Percentiles rank a stretch among this genome's conserved stretches.
Evolutionary conservation across 2,797 vertebrate genomes (phyloP).

Genomic region (Nyctalus aviator): DNA sequence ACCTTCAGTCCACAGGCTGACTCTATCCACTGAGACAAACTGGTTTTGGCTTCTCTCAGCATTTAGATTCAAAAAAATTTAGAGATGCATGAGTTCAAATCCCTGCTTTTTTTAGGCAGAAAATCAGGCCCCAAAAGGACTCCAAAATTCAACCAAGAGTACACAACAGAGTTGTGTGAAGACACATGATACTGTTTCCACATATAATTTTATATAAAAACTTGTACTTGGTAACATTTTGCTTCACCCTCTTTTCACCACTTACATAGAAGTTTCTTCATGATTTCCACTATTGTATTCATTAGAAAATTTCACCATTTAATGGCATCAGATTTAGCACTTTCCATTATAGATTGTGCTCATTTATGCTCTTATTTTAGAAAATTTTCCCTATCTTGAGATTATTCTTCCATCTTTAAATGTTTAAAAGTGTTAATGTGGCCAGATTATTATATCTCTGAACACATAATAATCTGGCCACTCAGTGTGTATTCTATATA

Average conservation of each 20-base stretch:
- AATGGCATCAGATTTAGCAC: conserved; percentile 1
- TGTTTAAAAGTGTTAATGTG: background rate
- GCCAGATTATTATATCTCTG: too few relatives aligned
- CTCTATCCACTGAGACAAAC: too few relatives aligned
- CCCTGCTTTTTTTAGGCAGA: background rate
- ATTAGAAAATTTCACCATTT: background rate
- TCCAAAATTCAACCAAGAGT: too few relatives aligned
- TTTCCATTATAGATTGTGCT: background rate
- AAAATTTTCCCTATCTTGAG: background rate
- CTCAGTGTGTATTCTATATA: too few relatives aligned
- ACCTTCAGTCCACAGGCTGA: too few relatives aligned
- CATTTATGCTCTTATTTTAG: background rate
- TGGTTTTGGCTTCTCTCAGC: background rate
- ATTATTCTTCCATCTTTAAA: background rate
- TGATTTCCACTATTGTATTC: background rate
- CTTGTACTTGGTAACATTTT: background rate
- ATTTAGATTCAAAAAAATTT: conserved; percentile 22
- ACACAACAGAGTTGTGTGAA: background rate
- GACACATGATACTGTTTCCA: background rate
- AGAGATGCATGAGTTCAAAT: background rate
- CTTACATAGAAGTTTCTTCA: background rate
- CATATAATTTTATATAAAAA: background rate
- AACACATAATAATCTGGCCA: too few relatives aligned
- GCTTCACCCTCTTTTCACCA: background rate
- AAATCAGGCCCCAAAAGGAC: background rate